Evolutionary conservation across 2,888 invertebrate species (phyloP).

Genomic region (Nomada hirtipes): DNA sequence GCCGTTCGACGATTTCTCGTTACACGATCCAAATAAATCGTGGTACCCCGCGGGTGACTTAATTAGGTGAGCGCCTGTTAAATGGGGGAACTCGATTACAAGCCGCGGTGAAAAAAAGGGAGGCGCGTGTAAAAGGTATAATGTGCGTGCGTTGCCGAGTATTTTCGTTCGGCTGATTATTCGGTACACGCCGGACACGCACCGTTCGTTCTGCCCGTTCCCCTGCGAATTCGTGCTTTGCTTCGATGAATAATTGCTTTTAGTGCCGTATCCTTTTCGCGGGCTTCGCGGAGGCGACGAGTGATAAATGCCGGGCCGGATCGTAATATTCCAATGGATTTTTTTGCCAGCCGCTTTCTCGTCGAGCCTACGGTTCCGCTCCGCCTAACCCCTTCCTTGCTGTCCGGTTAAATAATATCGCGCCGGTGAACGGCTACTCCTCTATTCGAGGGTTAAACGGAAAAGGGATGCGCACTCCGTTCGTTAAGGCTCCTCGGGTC

Average conservation of each 20-base stretch:
- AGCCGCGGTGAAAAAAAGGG: conserved; percentile 41
- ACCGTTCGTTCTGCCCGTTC: conserved; percentile 16
- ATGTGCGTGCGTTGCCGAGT: conserved; percentile 63
- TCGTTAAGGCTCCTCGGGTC: neutral
- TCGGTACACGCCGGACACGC: conserved; percentile 62
- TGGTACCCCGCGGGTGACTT: conserved; percentile 68
- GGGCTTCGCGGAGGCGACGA: conserved; percentile 19
- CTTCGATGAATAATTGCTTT: conserved; percentile 63
- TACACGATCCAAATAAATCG: conserved; percentile 68
- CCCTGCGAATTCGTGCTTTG: conserved; percentile 52
- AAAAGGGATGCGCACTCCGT: neutral
- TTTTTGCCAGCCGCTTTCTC: neutral
- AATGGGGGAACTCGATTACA: conserved; percentile 64
- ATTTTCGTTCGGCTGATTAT: conserved; percentile 60
- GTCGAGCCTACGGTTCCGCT: neutral
- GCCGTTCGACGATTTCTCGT: conserved; percentile 59
- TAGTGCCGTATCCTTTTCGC: conserved; percentile 39
- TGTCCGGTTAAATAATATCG: conserved; percentile 14
- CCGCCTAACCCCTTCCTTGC: neutral
- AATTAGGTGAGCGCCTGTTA: conserved; percentile 67
- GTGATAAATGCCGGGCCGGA: conserved; percentile 51
- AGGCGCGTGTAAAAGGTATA: conserved; percentile 54
- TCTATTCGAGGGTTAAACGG: neutral
- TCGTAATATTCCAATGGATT: conserved; percentile 30
- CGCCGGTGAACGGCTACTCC: neutral